Evolutionary conservation across 2,797 vertebrate species (phyloP), one percentile per base, ranked within the genome.

Genomic region (Scleropages formosus): DNA sequence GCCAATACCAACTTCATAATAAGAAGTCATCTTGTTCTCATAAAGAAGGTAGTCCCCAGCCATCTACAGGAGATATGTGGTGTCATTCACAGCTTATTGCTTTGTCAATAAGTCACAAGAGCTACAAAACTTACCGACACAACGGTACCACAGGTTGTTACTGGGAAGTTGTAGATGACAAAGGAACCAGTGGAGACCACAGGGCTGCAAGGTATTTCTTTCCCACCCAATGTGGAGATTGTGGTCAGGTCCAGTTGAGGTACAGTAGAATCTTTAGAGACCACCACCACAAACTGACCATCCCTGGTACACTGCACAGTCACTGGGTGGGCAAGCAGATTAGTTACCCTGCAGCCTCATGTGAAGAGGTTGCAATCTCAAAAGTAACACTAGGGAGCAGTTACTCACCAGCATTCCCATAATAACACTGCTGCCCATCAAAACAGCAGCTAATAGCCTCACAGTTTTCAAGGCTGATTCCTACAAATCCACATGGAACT

Each of bases 11-110:
- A n/a, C n/a, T n/a, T n/a, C n/a, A n/a, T n/a, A n/a, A n/a, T n/a
- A n/a, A 0, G 92, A 91, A 0, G 80, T 85, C 88, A 93, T 89
- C 67, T 87, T 84, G 82, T 93, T 93, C 76, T 93, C 90, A 4
- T 93, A 93, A 1, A 90, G 82, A 2, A 93, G 61, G 27, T 80
- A 83, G 8, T 77, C 83, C 0, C 78, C 83, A 46, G 91, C 89
- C 60, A 87, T 87, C 90, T 93, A 79, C 15, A 72, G 59, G 51
- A 15, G 6, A 44, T 4, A 26, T 10, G 51, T 15, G 8, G 3
- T 10, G 18, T 58, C 27, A 18, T n/a, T n/a, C n/a, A n/a, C n/a
- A n/a, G n/a, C n/a, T n/a, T n/a, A n/a, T n/a, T n/a, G n/a, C n/a
- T n/a, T n/a, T n/a, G n/a, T n/a, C n/a, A n/a, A 12, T 10, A 46